These are phyloP conservation scores for Myotis planiceps DNA, from an alignment of 2,797 vertebrate genomes.

Conservation along the genomic window DNA sequence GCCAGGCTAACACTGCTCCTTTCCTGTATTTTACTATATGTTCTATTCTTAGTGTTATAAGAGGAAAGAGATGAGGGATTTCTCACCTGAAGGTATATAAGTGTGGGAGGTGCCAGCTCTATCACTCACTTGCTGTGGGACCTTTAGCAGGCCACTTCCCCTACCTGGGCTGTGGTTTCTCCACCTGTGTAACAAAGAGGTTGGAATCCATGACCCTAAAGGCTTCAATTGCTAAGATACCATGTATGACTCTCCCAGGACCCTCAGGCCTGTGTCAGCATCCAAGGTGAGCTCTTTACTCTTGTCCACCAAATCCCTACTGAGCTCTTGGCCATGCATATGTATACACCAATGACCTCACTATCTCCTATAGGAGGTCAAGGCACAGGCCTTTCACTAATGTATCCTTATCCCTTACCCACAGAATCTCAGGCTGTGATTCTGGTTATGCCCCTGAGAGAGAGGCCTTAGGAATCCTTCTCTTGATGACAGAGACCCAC, in stretches of 20 bases:
- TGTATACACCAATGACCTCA: background rate
- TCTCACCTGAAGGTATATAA: background rate
- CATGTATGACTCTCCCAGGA: background rate
- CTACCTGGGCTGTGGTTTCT: background rate
- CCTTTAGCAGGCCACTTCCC: background rate
- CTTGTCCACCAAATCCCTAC: background rate
- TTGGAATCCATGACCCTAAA: constrained; percentile 10
- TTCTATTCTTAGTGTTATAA: constrained; percentile 2
- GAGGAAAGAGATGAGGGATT: background rate
- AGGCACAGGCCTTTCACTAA: background rate
- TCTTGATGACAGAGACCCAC: background rate
- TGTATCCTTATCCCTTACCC: background rate
- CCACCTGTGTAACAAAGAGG: background rate
- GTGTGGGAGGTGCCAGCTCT: background rate
- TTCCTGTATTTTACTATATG: background rate
- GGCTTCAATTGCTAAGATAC: background rate
- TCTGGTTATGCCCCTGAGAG: background rate
- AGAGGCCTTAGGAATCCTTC: background rate
- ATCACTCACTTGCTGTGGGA: background rate
- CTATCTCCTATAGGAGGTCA: background rate
- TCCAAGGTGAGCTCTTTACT: background rate
- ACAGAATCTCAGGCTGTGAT: background rate
- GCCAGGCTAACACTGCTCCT: background rate
- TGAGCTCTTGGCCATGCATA: background rate
- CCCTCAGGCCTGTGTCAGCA: background rate